phyloP scores from a whole-genome alignment of 2,888 invertebrate species.

The Coleophora flavipennella region DNA sequence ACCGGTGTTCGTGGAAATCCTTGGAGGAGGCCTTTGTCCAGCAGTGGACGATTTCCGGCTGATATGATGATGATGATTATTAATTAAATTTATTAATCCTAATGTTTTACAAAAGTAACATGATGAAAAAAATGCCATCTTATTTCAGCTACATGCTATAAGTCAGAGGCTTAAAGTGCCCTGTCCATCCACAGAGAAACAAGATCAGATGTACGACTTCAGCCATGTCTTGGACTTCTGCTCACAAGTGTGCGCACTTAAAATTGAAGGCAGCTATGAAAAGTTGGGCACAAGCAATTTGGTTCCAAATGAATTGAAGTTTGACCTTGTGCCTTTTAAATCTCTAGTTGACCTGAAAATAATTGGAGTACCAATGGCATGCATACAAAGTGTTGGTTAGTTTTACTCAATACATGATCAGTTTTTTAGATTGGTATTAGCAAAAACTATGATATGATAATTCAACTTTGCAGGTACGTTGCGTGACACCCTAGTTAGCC shows the following conservation, averaged over 20 bases:
- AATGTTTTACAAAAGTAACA: too few species aligned
- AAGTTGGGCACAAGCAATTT: conserved; percentile 88
- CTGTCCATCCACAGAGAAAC: conserved; percentile 84
- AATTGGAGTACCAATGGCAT: conserved; percentile 77
- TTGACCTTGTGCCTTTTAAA: conserved; percentile 90
- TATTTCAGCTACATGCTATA: conserved; percentile 87
- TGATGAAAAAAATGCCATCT: neutral
- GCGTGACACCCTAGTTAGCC: conserved; percentile 74
- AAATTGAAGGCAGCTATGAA: conserved; percentile 77
- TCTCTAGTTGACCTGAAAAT: conserved; percentile 80
- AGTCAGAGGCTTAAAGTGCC: conserved; percentile 90
- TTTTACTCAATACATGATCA: too few species aligned
- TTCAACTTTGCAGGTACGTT: conserved; percentile 39
- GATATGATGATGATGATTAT: too few species aligned
- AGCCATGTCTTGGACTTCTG: conserved; percentile 93
- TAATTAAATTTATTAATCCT: too few species aligned
- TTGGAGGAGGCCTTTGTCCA: too few species aligned
- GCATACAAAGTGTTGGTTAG: conserved; percentile 76
- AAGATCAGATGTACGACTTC: conserved; percentile 87
- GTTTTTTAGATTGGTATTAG: too few species aligned
- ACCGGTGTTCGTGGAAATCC: too few species aligned
- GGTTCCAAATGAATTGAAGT: conserved; percentile 82
- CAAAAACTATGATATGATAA: too few species aligned
- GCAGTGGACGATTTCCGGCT: too few species aligned
- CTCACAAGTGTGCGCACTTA: conserved; percentile 79